phyloP scores from a whole-genome alignment of 2,888 invertebrate species.

The Operophtera brumata region DNA sequence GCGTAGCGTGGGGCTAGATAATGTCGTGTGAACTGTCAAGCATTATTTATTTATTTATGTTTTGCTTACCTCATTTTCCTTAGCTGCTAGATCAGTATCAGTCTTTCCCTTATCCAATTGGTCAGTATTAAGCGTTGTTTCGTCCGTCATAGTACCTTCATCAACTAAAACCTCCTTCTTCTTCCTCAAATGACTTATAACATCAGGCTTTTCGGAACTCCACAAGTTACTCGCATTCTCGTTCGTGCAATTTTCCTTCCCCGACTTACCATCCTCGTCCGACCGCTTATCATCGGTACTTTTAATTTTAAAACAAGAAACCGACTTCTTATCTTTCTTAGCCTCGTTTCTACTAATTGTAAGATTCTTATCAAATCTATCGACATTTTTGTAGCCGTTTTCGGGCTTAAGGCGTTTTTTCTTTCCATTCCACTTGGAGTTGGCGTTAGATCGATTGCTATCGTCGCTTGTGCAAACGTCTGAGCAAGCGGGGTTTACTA shows the following conservation, averaged over 20 bases:
- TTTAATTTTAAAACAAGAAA: constrained; percentile 77
- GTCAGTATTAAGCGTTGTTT: constrained; percentile 50
- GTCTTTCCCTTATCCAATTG: constrained; percentile 60
- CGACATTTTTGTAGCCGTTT: constrained; percentile 47
- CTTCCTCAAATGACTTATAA: constrained; percentile 67
- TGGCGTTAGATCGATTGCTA: constrained; percentile 63
- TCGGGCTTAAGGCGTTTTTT: constrained; percentile 70
- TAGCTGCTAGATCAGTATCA: constrained; percentile 61
- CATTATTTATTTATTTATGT: too few species aligned
- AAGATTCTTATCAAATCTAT: constrained; percentile 58
- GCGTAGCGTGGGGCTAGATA: too few species aligned
- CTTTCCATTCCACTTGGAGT: constrained; percentile 71
- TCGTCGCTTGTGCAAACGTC: constrained; percentile 71
- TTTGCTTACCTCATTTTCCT: constrained; percentile 59
- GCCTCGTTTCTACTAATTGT: constrained; percentile 62
- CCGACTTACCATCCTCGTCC: constrained; percentile 63
- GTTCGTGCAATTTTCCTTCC: constrained; percentile 69
- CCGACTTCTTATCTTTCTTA: constrained; percentile 68
- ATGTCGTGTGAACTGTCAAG: too few species aligned
- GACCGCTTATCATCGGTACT: constrained; percentile 66
- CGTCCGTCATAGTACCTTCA: constrained; percentile 62
- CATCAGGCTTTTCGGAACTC: constrained; percentile 61
- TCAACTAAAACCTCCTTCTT: constrained; percentile 61
- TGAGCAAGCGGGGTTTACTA: constrained; percentile 74
- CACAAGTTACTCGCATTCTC: constrained; percentile 71